Conservation (phyloP, 2,113 vertebrate genomes). For the Rhinopomastus cyanomelas region DNA sequence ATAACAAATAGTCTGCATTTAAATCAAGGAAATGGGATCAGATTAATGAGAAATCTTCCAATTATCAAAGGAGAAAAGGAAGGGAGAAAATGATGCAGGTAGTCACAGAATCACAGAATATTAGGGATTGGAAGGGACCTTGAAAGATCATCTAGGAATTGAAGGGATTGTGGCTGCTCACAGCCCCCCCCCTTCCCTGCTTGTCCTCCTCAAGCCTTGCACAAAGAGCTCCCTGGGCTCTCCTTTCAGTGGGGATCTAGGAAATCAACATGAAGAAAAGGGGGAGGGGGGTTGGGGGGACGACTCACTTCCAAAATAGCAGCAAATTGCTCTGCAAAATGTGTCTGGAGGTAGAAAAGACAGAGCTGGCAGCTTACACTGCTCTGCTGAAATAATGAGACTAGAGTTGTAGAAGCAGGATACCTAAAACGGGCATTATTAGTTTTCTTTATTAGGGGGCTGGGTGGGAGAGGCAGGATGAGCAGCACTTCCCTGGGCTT, state of each 20-base stretch:
- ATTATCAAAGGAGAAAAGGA: conserved; percentile 6
- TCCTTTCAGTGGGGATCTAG: conserved; percentile 1
- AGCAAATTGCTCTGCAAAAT: conserved; percentile 17
- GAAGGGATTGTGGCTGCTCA: background rate
- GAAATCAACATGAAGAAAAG: background rate
- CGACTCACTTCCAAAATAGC: background rate
- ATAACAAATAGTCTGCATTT: background rate
- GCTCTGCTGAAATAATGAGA: conserved; percentile 51
- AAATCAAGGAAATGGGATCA: background rate
- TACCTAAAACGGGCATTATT: conserved; percentile 44
- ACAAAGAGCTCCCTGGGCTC: background rate
- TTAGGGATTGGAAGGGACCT: too few species aligned
- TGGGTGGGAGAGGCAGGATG: background rate
- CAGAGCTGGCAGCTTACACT: conserved; percentile 9
- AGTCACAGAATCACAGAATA: too few species aligned
- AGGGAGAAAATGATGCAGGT: conserved; percentile 12
- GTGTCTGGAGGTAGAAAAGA: conserved; percentile 19
- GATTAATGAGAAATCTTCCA: background rate
- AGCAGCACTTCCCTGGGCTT: background rate
- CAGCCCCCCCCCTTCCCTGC: background rate
- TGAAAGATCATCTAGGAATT: too few species aligned
- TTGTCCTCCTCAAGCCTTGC: background rate
- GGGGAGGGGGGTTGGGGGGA: background rate
- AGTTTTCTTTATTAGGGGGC: conserved; percentile 20
- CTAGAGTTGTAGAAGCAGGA: background rate